A percentile compares a stretch with the other conserved stretches of the same genome.
These are phyloP conservation scores for Ciconia boyciana DNA, from an alignment of 2,113 vertebrate genomes.

Conservation along the genomic window DNA sequence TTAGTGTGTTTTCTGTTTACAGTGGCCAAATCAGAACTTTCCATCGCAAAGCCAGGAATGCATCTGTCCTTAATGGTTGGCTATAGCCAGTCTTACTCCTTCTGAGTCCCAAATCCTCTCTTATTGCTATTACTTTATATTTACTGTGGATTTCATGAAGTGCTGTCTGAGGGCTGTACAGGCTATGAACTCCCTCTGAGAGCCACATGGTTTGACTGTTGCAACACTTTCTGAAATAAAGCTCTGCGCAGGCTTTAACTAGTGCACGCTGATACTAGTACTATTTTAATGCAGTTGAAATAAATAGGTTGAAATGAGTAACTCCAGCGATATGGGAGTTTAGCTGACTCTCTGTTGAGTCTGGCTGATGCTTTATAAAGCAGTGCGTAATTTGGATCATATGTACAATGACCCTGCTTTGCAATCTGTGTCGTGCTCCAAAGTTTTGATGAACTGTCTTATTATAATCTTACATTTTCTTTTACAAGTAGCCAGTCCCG, in stretches of 20 bases:
- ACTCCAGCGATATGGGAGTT: background rate
- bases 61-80: background rate
- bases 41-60: background rate
- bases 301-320: background rate
- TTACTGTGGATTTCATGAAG: background rate
- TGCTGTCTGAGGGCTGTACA: background rate
- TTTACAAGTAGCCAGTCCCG: background rate
- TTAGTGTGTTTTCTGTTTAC: background rate
- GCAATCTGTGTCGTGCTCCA: background rate
- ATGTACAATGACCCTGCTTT: background rate
- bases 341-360: background rate
- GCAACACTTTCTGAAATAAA: background rate
- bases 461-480: background rate
- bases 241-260: background rate
- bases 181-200: background rate
- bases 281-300: background rate
- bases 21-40: background rate
- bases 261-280: background rate
- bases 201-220: accelerated
- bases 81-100: background rate
- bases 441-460: background rate
- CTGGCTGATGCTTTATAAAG: background rate
- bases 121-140: background rate
- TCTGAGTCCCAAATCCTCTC: background rate
- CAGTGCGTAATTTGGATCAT: background rate